These are phyloP conservation scores for Erpornis zantholeuca DNA, from an alignment of 2,113 vertebrate genomes.

Conservation along the genomic window DNA sequence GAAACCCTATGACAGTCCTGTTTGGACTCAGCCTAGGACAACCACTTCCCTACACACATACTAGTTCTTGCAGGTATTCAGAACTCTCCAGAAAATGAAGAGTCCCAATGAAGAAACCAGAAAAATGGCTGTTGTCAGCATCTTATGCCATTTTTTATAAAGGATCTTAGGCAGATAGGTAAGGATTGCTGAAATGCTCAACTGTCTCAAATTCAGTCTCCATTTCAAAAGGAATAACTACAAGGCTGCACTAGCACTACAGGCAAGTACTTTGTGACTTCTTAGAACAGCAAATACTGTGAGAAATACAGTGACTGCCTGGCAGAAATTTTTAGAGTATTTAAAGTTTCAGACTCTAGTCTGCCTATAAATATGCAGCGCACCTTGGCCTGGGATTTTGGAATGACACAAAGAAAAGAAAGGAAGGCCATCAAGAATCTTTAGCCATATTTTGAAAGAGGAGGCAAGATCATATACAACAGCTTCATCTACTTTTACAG, in stretches of 20 bases:
- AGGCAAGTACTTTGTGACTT: not conserved
- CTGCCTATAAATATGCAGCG: not conserved
- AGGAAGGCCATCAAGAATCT: not conserved
- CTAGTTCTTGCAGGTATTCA: not conserved
- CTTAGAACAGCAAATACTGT: not conserved
- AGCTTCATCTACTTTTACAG: not conserved
- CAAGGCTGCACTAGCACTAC: not conserved
- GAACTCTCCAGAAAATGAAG: not conserved
- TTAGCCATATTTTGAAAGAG: not conserved
- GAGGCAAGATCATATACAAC: not conserved
- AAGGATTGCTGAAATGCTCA: not conserved
- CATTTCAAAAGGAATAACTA: not conserved
- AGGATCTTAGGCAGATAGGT: not conserved
- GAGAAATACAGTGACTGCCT: not conserved
- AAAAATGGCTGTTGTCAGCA: not conserved
- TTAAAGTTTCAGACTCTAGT: not conserved
- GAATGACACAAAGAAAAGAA: not conserved
- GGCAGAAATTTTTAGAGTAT: not conserved
- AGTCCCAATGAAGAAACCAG: not conserved
- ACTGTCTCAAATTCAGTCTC: not conserved
- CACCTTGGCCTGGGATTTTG: not conserved
- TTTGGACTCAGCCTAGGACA: not conserved
- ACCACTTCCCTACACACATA: not conserved
- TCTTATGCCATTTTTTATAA: not conserved
- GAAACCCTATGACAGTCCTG: not conserved